These are phyloP conservation scores for Tragulus kanchil DNA, from an alignment of 2,113 vertebrate genomes.

Conservation along the genomic window DNA sequence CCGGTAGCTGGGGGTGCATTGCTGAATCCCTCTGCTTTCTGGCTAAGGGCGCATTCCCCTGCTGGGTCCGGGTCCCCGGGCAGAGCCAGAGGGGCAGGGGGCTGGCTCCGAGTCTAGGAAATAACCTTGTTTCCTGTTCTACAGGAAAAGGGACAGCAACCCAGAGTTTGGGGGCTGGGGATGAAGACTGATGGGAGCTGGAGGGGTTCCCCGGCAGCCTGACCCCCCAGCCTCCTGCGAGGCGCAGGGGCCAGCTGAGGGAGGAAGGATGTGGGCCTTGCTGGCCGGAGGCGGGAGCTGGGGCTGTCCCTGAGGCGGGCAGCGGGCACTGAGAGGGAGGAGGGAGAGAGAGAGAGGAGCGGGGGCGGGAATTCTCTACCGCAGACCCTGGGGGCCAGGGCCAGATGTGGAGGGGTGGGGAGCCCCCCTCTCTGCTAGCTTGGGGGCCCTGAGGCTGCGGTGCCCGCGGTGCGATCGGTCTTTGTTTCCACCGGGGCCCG, in stretches of 20 bases:
- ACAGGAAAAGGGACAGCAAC: conserved; percentile 84
- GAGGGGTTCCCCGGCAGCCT: conserved; percentile 74
- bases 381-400: conserved; percentile 84
- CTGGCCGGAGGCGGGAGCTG: conserved; percentile 83
- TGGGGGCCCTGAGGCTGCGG: conserved; percentile 88
- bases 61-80: conserved; percentile 65
- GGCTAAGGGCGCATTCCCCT: conserved; percentile 56
- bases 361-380: conserved; percentile 86
- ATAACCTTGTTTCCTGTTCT: conserved; percentile 84
- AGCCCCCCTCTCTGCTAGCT: conserved; percentile 80
- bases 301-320: conserved; percentile 82
- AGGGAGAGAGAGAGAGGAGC: conserved; percentile 78
- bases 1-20: conserved; percentile 71
- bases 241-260: conserved; percentile 78
- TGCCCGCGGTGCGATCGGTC: conserved; percentile 92
- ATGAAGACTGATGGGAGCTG: conserved; percentile 64
- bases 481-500: conserved; percentile 85
- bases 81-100: conserved; percentile 80
- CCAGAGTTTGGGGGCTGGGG: conserved; percentile 80
- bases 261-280: conserved; percentile 86
- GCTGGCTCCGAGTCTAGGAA: conserved; percentile 78
- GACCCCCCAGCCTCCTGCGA: conserved; percentile 79
- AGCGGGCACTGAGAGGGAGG: conserved; percentile 82
- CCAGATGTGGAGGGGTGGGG: conserved; percentile 84
- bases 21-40: conserved; percentile 71